These are phyloP conservation scores for Carabus problematicus DNA, from an alignment of 2,888 invertebrate genomes.

Conservation along the genomic window DNA sequence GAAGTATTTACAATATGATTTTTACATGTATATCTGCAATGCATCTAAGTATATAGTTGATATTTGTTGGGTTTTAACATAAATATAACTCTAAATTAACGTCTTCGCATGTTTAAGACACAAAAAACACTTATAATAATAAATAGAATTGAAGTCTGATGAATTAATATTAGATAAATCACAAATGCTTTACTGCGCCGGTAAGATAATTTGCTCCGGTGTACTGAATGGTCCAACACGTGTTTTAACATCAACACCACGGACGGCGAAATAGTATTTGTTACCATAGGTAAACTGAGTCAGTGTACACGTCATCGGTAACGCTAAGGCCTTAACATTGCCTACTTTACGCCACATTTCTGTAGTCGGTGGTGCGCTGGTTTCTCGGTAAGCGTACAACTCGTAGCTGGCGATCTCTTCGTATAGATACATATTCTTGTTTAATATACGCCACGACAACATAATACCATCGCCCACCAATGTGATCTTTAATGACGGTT, in stretches of 20 bases:
- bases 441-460: constrained; percentile 89
- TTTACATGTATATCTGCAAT: no score
- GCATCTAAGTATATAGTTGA: no score
- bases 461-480: constrained; percentile 82
- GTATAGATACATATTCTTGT: constrained; percentile 67
- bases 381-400: constrained; percentile 92
- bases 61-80: no score
- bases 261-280: constrained; percentile 92
- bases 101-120: no score
- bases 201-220: constrained; percentile 66
- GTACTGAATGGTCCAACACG: constrained; percentile 85
- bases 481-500: constrained; percentile 82
- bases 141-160: no score
- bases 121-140: no score
- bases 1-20: no score
- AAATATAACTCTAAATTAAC: no score
- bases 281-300: constrained; percentile 92
- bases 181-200: neutral
- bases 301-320: constrained; percentile 96
- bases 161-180: no score
- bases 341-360: constrained; percentile 93
- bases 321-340: constrained; percentile 87
- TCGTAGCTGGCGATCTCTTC: constrained; percentile 88
- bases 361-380: constrained; percentile 70
- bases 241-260: constrained; percentile 84